phyloP scores from a whole-genome alignment of 2,888 invertebrate genomes.

The Brenthis daphne region DNA sequence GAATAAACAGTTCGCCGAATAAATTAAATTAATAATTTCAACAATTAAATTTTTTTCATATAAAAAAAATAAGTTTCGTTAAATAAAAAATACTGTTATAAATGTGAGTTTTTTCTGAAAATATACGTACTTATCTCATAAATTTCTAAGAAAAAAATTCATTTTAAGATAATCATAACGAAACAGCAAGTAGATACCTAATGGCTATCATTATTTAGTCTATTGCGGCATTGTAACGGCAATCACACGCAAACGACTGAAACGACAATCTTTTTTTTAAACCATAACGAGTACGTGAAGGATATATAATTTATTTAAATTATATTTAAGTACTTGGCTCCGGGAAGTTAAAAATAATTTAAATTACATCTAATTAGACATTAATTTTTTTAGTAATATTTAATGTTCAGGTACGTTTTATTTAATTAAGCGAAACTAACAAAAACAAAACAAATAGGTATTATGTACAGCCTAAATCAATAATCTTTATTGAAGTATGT shows the following conservation, averaged over 20 bases:
- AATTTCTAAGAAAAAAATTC: background rate
- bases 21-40: no score
- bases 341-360: constrained; percentile 1
- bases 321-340: background rate
- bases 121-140: background rate
- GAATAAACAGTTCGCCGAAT: no score
- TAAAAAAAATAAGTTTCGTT: background rate
- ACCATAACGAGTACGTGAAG: background rate
- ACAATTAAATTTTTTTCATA: no score
- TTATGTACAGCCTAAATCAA: no score
- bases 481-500: no score
- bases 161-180: constrained; percentile 6
- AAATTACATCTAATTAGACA: background rate
- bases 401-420: background rate
- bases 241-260: background rate
- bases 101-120: background rate
- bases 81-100: background rate
- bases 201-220: constrained; percentile 1
- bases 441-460: no score
- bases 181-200: constrained; percentile 6
- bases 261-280: background rate
- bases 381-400: background rate
- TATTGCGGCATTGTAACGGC: constrained; percentile 4
- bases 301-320: background rate
- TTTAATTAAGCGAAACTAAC: no score